A percentile compares a stretch with the other conserved stretches of the same genome.
These are phyloP conservation scores for Porites australiensis DNA, from an alignment of 64 coral and sea anemone genomes.

Conservation along the genomic window DNA sequence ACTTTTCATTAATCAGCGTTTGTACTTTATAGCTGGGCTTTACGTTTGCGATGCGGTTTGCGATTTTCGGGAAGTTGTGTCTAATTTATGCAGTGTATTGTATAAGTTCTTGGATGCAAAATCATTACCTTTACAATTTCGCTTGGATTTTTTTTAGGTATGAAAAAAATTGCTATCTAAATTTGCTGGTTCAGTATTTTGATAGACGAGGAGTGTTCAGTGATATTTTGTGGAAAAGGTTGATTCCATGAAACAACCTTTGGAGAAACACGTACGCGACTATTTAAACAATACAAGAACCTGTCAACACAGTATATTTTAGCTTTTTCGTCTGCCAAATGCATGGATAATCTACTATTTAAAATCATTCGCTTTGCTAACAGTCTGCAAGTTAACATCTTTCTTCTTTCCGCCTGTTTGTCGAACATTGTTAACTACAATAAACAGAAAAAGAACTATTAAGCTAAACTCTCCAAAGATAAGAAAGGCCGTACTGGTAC, in stretches of 20 bases:
- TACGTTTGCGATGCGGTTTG: too few relatives aligned
- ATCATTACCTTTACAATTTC: too few relatives aligned
- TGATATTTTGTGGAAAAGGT: too few relatives aligned
- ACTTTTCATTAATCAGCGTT: too few relatives aligned
- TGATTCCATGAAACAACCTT: neutral
- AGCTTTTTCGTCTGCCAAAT: neutral
- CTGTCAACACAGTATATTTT: conserved; percentile 9
- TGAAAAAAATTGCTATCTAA: too few relatives aligned
- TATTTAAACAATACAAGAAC: neutral
- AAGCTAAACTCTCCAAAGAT: conserved; percentile 95
- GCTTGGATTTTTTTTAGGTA: too few relatives aligned
- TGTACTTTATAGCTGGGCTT: too few relatives aligned
- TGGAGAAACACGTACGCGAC: neutral
- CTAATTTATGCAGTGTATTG: too few relatives aligned
- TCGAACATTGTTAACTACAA: conserved; percentile 88
- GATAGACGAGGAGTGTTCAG: too few relatives aligned
- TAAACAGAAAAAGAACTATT: conserved; percentile 92
- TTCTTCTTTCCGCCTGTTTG: conserved; percentile 32
- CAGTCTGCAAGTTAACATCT: conserved; percentile 1
- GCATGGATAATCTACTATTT: neutral
- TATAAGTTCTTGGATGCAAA: too few relatives aligned
- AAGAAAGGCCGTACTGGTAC: conserved; percentile 94
- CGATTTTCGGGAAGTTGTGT: too few relatives aligned
- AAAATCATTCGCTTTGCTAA: conserved; percentile 37
- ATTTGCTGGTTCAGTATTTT: too few relatives aligned